Base-by-base conservation (phyloP, 2,888 invertebrate species). In the Chrysomela aeneicollis region DNA sequence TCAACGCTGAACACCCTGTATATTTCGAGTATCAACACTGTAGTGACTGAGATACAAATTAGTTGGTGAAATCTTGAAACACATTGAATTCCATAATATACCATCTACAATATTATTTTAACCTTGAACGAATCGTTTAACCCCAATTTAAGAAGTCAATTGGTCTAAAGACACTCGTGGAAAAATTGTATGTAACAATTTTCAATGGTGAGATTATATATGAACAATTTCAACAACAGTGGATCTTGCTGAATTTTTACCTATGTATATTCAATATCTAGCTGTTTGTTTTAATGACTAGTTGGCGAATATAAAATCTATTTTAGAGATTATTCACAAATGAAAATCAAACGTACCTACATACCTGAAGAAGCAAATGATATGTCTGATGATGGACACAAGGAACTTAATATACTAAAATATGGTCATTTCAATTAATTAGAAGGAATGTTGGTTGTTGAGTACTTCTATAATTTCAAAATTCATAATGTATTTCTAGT, bases 41-140 rank as follows among this genome's bases (percentile, higher is more conserved):
- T 12, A n/a, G n/a, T n/a, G n/a, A n/a, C n/a, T n/a, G n/a, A n/a
- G 12, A 35, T 35, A 35, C 9, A 12, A 42, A 42, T 42, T 42
- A 15, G 8, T 15, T 15, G 12, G 42, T 42, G 42, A 15, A 42
- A 42, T 35, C 26, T 26, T 26, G 26, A 26, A 26, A 26, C 35
- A 35, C 35, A 35, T 35, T 35, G 35, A 35, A 35, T 35, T 35
- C 35, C 35, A 35, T 42, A 42, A 15, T 42, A 15, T 15, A 15
- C n/a, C n/a, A 42, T 42, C 42, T 42, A 3, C 32, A 58, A 52
- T 37, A 66, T 70, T 62, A 59, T 61, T 68, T 63, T 63, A 64
- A 64, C 71, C 71, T 71, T 67, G 66, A 68, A 64, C 71, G 66
- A 66, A 69, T 67, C 64, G 67, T 50, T 71, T 71, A 67, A 69